Conservation (phyloP, 2,797 vertebrate species). For the Anas capensis region DNA sequence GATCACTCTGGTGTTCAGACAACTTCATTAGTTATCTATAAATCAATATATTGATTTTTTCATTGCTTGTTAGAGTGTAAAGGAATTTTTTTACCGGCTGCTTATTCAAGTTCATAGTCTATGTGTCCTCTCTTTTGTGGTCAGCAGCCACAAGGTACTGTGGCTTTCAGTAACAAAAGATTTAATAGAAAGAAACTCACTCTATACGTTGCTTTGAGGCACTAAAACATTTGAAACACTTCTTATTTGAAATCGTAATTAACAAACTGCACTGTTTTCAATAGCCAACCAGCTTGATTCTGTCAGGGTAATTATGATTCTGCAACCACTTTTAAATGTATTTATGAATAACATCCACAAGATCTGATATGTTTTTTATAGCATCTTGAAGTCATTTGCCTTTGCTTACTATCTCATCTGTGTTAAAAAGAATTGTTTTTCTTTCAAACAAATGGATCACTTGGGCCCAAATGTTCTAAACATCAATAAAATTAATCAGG, state of each 20-base stretch:
- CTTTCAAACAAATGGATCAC: not conserved
- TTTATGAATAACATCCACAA: not conserved
- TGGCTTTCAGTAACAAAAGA: not conserved
- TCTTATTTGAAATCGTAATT: conserved; percentile 14
- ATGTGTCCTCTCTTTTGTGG: not conserved
- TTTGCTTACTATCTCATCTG: not conserved
- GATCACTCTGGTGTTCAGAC: not conserved
- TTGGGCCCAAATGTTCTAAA: conserved; percentile 48
- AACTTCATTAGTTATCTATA: conserved; percentile 46
- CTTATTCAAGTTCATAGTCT: conserved; percentile 11
- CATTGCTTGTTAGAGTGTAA: conserved; percentile 40
- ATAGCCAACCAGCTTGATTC: not conserved
- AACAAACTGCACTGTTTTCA: not conserved
- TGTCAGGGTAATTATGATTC: not conserved
- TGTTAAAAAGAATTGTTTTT: not conserved
- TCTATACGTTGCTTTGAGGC: not conserved
- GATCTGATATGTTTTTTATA: not conserved
- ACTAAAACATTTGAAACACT: not conserved
- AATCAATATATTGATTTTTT: conserved; percentile 45
- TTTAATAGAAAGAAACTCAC: not conserved
- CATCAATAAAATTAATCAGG: conserved; percentile 70
- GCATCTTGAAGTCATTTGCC: not conserved
- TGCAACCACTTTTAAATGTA: not conserved
- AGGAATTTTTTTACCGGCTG: not conserved
- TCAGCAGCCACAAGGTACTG: not conserved